Base-by-base conservation (phyloP, 1,140 invertebrate genomes). In the Panagrolaimus sp. region DNA sequence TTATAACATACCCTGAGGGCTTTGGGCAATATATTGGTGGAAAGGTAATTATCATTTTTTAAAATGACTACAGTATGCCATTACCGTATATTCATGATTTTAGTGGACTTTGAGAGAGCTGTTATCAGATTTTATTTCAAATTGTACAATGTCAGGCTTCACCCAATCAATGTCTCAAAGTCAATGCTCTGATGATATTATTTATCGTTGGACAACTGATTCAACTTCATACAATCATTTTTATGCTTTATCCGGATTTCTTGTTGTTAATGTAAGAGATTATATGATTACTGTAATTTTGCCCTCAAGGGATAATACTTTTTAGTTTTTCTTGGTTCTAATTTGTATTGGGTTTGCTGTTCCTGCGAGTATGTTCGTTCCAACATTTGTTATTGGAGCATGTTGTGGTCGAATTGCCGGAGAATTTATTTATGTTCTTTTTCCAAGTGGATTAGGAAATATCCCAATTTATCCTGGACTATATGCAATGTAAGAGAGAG, bases 361-460 rank as follows among this genome's bases (percentile, higher is more conserved):
- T n/a, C 92, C 93, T 2, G 91, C 91, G 64, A 93, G 93, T 65
- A 91, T 92, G 69, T 95, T 96, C 84, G 94, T 95, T 74, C 93
- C 93, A 4, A 90, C 94, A 3, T 95, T 96, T 83, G 89, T 89
- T 85, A 94, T 96, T 79, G 94, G 86, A 43, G 94, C 94, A 14
- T 91, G 91, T 0, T 87, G 97, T 67, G 94, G 94, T 15, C 86
- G 94, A 66, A 86, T 93, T 38, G 88, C 94, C 28, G 72, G 76
- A 0, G 94, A 97, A 84, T 85, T 89, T 3, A 95, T 97, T 91
- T 91, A 92, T 72, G 85, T 90, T 47, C 90, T 90, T 87, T 96
- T 94, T 83, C 94, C 94, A 0, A 86, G 88, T 58, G 94, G 94
- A 10, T 89, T 97, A 58, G 94, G 52, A 14, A 28, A 58, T 12